Evolutionary conservation across 2,113 vertebrate species (phyloP).

Genomic region (Aviceda subcristata): DNA sequence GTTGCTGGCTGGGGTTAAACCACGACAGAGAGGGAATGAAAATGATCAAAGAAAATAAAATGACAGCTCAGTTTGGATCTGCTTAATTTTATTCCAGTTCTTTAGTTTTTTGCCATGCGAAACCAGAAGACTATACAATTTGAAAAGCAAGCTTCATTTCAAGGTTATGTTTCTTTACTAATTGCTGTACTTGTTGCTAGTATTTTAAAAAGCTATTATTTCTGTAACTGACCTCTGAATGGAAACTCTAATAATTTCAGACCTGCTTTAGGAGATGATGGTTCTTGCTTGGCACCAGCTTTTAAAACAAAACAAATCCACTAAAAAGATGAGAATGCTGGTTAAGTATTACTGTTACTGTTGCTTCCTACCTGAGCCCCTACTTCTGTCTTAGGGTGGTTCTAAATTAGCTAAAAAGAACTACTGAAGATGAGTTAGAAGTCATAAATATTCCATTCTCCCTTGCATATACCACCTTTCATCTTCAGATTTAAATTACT

Average conservation of each 20-base stretch:
- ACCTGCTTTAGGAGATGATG: neutral
- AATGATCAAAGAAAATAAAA: neutral
- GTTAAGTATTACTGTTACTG: neutral
- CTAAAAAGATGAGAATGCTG: neutral
- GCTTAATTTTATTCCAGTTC: neutral
- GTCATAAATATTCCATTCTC: neutral
- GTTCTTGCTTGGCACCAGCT: neutral
- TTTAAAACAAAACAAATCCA: neutral
- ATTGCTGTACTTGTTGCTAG: neutral
- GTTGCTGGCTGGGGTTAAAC: too few species aligned
- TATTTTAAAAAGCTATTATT: neutral
- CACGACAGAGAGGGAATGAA: neutral
- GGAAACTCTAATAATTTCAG: neutral
- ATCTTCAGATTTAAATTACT: neutral
- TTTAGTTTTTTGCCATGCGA: neutral
- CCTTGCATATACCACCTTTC: neutral
- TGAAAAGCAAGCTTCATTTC: neutral
- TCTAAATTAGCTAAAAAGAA: neutral
- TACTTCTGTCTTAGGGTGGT: neutral
- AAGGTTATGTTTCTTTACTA: neutral
- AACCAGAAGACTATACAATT: neutral
- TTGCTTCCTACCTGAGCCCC: neutral
- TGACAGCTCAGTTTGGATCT: neutral
- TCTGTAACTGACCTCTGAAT: neutral
- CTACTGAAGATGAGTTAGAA: neutral